These are phyloP conservation scores for Morphnarchus princeps DNA, from an alignment of 2,113 vertebrate genomes.

Conservation along the genomic window DNA sequence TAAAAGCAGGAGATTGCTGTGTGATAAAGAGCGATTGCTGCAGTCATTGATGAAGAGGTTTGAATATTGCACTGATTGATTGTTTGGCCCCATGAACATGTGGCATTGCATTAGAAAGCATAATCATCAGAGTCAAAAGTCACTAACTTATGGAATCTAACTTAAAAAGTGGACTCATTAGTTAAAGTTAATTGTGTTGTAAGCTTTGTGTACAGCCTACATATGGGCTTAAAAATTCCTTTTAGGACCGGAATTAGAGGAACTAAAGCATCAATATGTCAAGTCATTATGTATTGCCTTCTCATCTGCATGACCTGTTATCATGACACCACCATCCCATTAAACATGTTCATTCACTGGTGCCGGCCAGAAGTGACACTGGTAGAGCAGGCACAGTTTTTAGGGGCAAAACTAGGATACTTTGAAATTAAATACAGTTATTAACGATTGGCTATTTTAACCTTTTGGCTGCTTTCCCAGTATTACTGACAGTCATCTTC, in stretches of 20 bases:
- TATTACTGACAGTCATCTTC: not conserved
- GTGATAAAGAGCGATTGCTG: not conserved
- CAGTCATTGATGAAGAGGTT: not conserved
- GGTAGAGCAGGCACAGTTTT: not conserved
- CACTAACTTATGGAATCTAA: not conserved
- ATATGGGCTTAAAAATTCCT: not conserved
- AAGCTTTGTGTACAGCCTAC: not conserved
- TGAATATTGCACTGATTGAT: slow-evolving; percentile 31
- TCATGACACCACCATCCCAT: not conserved
- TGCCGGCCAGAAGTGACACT: not conserved
- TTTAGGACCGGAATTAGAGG: not conserved
- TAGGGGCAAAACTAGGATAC: not conserved
- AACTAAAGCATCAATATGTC: not conserved
- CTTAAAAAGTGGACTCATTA: not conserved
- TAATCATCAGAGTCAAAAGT: slow-evolving; percentile 14
- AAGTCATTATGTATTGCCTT: not conserved
- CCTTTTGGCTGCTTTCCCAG: not conserved
- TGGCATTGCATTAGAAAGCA: not conserved
- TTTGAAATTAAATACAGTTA: not conserved
- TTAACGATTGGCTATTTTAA: not conserved
- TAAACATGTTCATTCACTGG: not conserved
- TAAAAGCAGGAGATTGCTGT: not conserved
- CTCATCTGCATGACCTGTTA: not conserved
- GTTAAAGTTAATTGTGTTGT: not conserved
- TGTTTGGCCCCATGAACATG: not conserved